phyloP scores from a whole-genome alignment of 92 coral and sea anemone species.

The Paramuricea clavata region DNA sequence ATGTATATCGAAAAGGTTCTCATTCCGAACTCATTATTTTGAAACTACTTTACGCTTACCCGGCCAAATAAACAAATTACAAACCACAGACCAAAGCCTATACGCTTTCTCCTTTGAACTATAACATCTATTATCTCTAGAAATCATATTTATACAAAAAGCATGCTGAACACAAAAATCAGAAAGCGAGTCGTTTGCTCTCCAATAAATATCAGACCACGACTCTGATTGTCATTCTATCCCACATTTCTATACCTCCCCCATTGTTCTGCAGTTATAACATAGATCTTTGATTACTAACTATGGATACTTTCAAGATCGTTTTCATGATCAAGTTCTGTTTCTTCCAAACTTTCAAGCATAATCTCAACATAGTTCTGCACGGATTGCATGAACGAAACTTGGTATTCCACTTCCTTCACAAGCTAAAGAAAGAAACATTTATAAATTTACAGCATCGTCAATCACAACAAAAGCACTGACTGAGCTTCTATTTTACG shows the following conservation, averaged over 20 bases:
- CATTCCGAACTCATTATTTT: too few species aligned
- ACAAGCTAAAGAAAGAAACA: conserved; percentile 71
- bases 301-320: conserved; percentile 9
- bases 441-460: background rate
- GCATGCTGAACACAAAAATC: background rate
- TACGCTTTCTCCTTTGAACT: background rate
- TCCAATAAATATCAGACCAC: too few species aligned
- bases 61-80: background rate
- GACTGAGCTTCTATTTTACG: too few species aligned
- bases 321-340: conserved; percentile 36
- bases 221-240: too few species aligned
- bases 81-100: background rate
- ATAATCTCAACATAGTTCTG: conserved; percentile 92
- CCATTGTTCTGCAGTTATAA: too few species aligned
- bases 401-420: conserved; percentile 75
- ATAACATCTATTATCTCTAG: background rate
- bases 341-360: conserved; percentile 88
- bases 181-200: background rate
- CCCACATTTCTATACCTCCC: too few species aligned
- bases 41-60: background rate
- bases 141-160: background rate
- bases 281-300: too few species aligned
- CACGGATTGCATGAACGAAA: conserved; percentile 80
- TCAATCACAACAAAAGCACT: too few species aligned
- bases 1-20: too few species aligned